Conservation (phyloP, 2,888 invertebrate species). For the Orthosia incerta region DNA sequence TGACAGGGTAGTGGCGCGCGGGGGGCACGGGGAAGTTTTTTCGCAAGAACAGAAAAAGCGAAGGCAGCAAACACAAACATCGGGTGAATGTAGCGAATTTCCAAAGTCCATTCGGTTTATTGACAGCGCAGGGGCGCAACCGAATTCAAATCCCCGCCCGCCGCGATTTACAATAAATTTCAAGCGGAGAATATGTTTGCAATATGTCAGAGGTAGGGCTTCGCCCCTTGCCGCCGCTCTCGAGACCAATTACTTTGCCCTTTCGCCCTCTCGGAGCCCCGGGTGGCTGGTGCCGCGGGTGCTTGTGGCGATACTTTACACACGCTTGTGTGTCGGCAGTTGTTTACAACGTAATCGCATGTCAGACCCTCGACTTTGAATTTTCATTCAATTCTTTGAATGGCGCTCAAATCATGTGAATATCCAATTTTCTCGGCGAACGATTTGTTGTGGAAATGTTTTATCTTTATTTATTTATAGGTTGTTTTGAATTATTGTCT, state of each 20-base stretch:
- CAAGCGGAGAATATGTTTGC: constrained; percentile 89
- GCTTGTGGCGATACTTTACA: constrained; percentile 79
- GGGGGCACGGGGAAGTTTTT: constrained; percentile 70
- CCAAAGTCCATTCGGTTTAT: constrained; percentile 89
- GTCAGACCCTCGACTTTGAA: constrained; percentile 69
- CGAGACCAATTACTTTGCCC: constrained; percentile 80
- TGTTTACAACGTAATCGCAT: constrained; percentile 86
- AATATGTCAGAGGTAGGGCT: constrained; percentile 82
- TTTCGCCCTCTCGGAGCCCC: constrained; percentile 64
- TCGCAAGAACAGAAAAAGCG: constrained; percentile 82
- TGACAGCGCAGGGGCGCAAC: constrained; percentile 80
- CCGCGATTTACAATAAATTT: constrained; percentile 90
- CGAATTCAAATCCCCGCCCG: constrained; percentile 85
- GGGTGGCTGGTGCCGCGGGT: constrained; percentile 27
- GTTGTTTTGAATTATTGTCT: constrained; percentile 31
- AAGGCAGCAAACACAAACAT: constrained; percentile 88
- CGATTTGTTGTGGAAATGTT: constrained; percentile 55
- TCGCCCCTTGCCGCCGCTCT: constrained; percentile 64
- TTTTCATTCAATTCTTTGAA: constrained; percentile 79
- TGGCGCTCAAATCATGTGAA: constrained; percentile 77
- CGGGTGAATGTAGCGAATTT: constrained; percentile 89
- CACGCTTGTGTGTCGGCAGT: constrained; percentile 80
- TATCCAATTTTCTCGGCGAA: constrained; percentile 66
- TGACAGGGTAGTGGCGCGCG: constrained; percentile 32
- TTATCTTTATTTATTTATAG: constrained; percentile 51